These are phyloP conservation scores for Porites australiensis DNA, from an alignment of 64 coral and sea anemone genomes.

Conservation along the genomic window DNA sequence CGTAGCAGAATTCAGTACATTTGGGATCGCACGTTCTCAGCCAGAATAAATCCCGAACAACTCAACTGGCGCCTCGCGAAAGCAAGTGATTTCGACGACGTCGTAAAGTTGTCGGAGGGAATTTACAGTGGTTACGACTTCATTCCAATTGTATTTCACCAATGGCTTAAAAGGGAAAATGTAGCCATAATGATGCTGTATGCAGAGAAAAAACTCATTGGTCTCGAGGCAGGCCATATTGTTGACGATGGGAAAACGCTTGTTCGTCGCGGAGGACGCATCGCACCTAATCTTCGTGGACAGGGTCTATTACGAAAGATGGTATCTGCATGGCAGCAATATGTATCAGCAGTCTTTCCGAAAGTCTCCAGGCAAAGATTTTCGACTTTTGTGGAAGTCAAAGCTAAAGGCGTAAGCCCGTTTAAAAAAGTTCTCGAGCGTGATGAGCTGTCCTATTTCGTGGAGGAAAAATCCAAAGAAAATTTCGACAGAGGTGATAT, in stretches of 20 bases:
- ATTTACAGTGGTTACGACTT: conserved; percentile 59
- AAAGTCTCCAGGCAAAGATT: too few species aligned
- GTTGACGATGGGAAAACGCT: background rate
- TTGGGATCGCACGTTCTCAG: too few species aligned
- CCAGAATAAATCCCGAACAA: background rate
- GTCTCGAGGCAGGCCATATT: background rate
- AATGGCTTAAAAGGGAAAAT: conserved; percentile 44
- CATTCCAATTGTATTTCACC: conserved; percentile 33
- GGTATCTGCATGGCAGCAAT: background rate
- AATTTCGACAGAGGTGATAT: too few species aligned
- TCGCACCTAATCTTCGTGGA: background rate
- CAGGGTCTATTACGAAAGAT: background rate
- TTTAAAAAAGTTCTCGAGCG: too few species aligned
- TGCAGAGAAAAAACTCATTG: background rate
- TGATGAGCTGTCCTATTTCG: too few species aligned
- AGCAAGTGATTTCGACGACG: conserved; percentile 29
- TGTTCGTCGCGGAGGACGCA: background rate
- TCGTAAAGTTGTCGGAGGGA: conserved; percentile 55
- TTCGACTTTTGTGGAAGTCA: too few species aligned
- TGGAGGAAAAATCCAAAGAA: too few species aligned
- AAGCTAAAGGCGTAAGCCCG: too few species aligned
- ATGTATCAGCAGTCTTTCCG: too few species aligned
- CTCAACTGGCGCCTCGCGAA: conserved; percentile 24
- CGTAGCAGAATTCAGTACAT: too few species aligned
- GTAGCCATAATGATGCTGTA: conserved; percentile 29